These are phyloP conservation scores for Apogon talboti DNA, from an alignment of 2,797 vertebrate species.

Conservation along the genomic window DNA sequence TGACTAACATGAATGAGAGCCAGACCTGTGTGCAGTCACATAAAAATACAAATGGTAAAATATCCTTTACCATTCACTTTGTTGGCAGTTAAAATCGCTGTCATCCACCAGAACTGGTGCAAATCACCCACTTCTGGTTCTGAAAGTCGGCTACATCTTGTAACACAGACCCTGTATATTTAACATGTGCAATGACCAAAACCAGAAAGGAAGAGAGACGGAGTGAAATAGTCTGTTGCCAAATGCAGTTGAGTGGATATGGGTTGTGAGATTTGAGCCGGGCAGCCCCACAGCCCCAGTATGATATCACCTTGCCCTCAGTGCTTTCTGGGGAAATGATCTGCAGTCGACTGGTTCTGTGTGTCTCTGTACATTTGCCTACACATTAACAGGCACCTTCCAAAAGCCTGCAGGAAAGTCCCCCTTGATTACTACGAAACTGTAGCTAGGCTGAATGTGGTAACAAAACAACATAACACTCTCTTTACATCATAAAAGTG, in stretches of 20 bases:
- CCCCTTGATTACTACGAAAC: constrained; percentile 75
- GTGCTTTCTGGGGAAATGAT: constrained; percentile 67
- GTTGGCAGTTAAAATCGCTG: constrained; percentile 35
- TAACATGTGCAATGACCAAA: constrained; percentile 63
- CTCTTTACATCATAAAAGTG: constrained; percentile 73
- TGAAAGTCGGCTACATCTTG: constrained; percentile 38
- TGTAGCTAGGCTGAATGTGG: constrained; percentile 76
- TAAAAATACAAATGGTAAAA: constrained; percentile 9
- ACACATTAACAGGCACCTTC: constrained; percentile 76
- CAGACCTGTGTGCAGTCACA: constrained; percentile 11
- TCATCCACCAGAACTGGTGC: constrained; percentile 30
- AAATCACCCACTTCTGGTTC: constrained; percentile 29
- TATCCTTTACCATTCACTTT: constrained; percentile 31
- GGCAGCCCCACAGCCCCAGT: constrained; percentile 58
- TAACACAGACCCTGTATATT: constrained; percentile 56
- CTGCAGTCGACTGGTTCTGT: constrained; percentile 62
- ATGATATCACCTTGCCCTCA: constrained; percentile 76
- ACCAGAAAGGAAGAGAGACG: constrained; percentile 51
- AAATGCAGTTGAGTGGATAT: constrained; percentile 57
- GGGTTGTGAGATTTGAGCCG: constrained; percentile 59
- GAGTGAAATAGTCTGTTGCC: constrained; percentile 56
- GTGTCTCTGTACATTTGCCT: constrained; percentile 78
- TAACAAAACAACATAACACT: constrained; percentile 78
- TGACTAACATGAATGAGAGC: neutral
- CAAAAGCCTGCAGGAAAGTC: constrained; percentile 70